Evolutionary conservation across 2,113 vertebrate genomes (phyloP), one percentile per base, ranked within the genome.

Genomic region (Apaloderma vittatum): DNA sequence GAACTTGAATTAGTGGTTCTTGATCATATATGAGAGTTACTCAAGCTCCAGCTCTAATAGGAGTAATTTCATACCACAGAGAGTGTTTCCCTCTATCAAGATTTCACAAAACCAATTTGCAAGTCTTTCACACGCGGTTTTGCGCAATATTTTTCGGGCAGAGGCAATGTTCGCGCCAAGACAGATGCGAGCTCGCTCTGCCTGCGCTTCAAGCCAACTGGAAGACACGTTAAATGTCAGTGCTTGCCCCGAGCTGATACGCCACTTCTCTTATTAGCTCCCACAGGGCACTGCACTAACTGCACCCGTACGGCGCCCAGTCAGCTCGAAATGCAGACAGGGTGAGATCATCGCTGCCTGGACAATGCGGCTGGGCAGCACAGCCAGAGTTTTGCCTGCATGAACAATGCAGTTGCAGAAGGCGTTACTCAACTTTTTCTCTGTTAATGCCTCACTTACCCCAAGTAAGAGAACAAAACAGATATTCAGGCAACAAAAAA

Each of bases 271-370:
- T 82, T 27, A 15, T 3, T 29, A 61, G 78, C 66, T 94, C 30
- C 49, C 70, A 73, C 0, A 0, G 70, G 77, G 61, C 76, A 55
- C 26, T 18, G 51, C 80, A 18, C 72, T 92, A 92, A 90, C 88
- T 57, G 66, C 77, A 75, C 90, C 95, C 96, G 65, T 88, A 82
- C 65, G 92, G 86, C 4, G 70, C 66, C 66, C 82, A 90, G 90
- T 93, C 95, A 94, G 94, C 90, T 75, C 66, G 34, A 85, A 96
- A 83, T 12, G 1, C 55, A 84, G 90, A 52, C 85, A 68, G 77
- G 61, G 52, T 82, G 92, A 97, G 90, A 74, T 95, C 77, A 92
- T 82, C 83, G 27, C 90, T 78, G 82, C 93, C 81, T 66, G 59
- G 6, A n/a, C 81, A 87, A 13, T 4, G 6, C 59, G 29, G 30